These are phyloP conservation scores for Paralichthys olivaceus DNA, from an alignment of 2,113 vertebrate genomes.

Conservation along the genomic window DNA sequence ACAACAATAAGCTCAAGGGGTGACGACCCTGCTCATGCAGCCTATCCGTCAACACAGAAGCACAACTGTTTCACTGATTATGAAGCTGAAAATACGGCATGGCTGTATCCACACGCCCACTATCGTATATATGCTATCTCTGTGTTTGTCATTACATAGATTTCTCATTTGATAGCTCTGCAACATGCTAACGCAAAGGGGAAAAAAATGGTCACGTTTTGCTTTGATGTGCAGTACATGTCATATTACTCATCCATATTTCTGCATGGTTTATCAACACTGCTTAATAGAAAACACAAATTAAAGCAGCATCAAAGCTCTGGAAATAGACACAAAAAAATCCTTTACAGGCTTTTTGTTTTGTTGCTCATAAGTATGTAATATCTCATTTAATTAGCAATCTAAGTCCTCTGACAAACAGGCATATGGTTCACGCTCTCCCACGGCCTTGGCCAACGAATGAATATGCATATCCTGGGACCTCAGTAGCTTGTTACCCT, in stretches of 20 bases:
- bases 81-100: background rate
- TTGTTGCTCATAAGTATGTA: slow-evolving; percentile 77
- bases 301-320: slow-evolving; percentile 53
- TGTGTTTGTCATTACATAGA: slow-evolving; percentile 24
- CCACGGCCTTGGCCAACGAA: slow-evolving; percentile 80
- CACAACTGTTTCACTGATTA: background rate
- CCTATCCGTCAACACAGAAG: background rate
- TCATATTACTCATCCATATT: slow-evolving; percentile 41
- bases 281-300: slow-evolving; percentile 33
- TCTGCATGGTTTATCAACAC: slow-evolving; percentile 31
- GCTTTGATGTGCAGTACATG: slow-evolving; percentile 31
- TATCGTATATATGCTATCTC: slow-evolving; percentile 8
- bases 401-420: slow-evolving; percentile 79
- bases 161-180: slow-evolving; percentile 12
- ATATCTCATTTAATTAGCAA: slow-evolving; percentile 84
- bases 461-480: slow-evolving; percentile 86
- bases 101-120: slow-evolving; percentile 1
- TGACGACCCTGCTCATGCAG: slow-evolving; percentile 8
- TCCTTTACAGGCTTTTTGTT: slow-evolving; percentile 73
- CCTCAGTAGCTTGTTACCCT: slow-evolving; percentile 82
- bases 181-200: slow-evolving; percentile 29
- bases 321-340: slow-evolving; percentile 33
- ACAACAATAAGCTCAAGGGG: background rate
- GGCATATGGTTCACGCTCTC: slow-evolving; percentile 81
- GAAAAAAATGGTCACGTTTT: slow-evolving; percentile 21